A percentile compares a stretch with the other conserved stretches of the same genome.
Conservation (phyloP, 1,140 invertebrate species). For the Drosophila obscura region DNA sequence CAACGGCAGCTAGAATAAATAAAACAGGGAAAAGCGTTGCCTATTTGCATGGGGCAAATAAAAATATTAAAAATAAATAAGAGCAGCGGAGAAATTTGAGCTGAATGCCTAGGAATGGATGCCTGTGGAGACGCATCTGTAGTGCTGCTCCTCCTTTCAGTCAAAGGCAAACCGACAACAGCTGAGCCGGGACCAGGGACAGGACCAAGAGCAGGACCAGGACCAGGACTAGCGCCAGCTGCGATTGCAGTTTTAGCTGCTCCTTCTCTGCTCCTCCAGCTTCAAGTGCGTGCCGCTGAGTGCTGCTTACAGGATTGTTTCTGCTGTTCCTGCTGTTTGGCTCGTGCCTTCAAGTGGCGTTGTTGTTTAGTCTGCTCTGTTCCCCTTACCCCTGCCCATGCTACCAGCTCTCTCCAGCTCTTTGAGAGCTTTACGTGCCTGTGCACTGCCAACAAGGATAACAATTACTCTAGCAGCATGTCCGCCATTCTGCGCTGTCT, state of each 20-base stretch:
- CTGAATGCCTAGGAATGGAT: conserved; percentile 14
- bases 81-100: conserved; percentile 55
- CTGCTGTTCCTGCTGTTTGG: conserved; percentile 43
- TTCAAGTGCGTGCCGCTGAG: conserved; percentile 78
- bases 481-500: conserved; percentile 48
- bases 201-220: not conserved
- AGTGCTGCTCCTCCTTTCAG: not conserved
- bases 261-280: conserved; percentile 8
- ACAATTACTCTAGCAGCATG: conserved; percentile 75
- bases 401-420: conserved; percentile 6
- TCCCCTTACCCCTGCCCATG: not conserved
- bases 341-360: conserved; percentile 65
- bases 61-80: conserved; percentile 80
- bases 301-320: conserved; percentile 72
- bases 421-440: conserved; percentile 65
- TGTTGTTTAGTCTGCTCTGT: conserved; percentile 56
- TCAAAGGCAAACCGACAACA: conserved; percentile 24
- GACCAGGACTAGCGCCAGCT: conserved; percentile 33
- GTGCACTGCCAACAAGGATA: conserved; percentile 74
- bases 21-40: conserved; percentile 15
- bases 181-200: conserved; percentile 3
- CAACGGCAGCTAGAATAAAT: conserved; percentile 34
- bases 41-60: conserved; percentile 68
- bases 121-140: conserved; percentile 20
- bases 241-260: conserved; percentile 77